These are phyloP conservation scores for Vulpes vulpes DNA, from an alignment of 2,113 vertebrate species.

Conservation along the genomic window DNA sequence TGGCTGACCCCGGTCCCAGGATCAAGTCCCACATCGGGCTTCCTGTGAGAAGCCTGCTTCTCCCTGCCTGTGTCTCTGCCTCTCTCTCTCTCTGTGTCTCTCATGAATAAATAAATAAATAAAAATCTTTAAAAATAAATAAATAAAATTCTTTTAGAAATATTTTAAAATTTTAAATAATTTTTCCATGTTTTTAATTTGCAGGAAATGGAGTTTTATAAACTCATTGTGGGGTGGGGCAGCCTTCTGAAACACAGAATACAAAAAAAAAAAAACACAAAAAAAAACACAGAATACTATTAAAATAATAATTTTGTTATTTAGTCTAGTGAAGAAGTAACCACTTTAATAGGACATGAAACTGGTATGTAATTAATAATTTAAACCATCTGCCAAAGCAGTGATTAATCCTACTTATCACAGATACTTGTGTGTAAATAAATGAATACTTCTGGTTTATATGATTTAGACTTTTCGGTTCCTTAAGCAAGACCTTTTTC, in stretches of 20 bases:
- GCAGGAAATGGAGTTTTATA: background rate
- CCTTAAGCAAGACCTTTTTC: constrained; percentile 8
- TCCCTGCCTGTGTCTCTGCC: background rate
- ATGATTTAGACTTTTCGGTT: constrained; percentile 53
- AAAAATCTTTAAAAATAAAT: background rate
- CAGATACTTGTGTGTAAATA: constrained; percentile 15
- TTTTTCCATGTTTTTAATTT: constrained; percentile 28
- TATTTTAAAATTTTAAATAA: background rate
- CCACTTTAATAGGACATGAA: constrained; percentile 42
- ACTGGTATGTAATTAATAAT: constrained; percentile 41
- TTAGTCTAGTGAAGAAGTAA: constrained; percentile 10
- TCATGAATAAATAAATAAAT: background rate
- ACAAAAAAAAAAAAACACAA: too few species aligned
- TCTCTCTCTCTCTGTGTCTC: background rate
- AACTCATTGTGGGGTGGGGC: background rate
- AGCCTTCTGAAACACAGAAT: background rate
- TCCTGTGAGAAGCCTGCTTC: background rate
- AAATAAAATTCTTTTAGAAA: background rate
- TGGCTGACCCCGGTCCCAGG: background rate
- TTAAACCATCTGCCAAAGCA: constrained; percentile 48
- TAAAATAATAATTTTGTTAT: constrained; percentile 14
- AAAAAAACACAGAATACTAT: background rate
- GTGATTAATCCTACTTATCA: constrained; percentile 7
- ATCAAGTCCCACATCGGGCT: background rate
- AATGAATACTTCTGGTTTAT: constrained; percentile 35